These are phyloP conservation scores for Teleogryllus occipitalis DNA, from an alignment of 1,140 invertebrate species.

Conservation along the genomic window DNA sequence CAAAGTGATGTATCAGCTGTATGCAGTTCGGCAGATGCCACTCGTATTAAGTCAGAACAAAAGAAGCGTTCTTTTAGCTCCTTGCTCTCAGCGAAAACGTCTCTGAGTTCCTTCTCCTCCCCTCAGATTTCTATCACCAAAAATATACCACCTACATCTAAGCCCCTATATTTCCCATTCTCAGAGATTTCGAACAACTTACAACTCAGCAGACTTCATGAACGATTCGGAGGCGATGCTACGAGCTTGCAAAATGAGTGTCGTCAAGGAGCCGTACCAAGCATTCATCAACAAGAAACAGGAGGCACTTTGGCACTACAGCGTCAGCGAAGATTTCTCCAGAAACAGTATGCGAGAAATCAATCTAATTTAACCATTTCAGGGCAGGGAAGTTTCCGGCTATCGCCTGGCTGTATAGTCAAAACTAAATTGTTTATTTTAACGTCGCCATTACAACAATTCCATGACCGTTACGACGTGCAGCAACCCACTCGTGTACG, in stretches of 20 bases:
- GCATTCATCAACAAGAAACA: not conserved
- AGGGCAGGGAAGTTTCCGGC: not conserved
- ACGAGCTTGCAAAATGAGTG: not conserved
- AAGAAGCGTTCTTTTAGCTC: not conserved
- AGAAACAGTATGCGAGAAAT: not conserved
- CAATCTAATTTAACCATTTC: not conserved
- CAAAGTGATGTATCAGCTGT: not conserved
- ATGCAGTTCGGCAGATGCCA: not conserved
- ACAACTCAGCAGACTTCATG: not conserved
- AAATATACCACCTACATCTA: not conserved
- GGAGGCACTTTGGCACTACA: not conserved
- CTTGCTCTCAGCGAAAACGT: not conserved
- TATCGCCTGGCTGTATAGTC: not conserved
- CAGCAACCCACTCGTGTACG: not conserved
- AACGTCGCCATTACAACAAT: not conserved
- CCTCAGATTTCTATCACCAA: not conserved
- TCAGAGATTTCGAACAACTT: not conserved
- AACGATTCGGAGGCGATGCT: not conserved
- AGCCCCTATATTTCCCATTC: not conserved
- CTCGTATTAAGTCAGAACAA: not conserved
- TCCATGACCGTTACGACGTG: not conserved
- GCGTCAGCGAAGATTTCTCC: not conserved
- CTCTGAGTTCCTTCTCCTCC: not conserved
- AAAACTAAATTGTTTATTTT: not conserved
- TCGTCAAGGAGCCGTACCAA: not conserved